Evolutionary conservation across 2,113 vertebrate genomes (phyloP).

Genomic region (Menidia beryllina): DNA sequence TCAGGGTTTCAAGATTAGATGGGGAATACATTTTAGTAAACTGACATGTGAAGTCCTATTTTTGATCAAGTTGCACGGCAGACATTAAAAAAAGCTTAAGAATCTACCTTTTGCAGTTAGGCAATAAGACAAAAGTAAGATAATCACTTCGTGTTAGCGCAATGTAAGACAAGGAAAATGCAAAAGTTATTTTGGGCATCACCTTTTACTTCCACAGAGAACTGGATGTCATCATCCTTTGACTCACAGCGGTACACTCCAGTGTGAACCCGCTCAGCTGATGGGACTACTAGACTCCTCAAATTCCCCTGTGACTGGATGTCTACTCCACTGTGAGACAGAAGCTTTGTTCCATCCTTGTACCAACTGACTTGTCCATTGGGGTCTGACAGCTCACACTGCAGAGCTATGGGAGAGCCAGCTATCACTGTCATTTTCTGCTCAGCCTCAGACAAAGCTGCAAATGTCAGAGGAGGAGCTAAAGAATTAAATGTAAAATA

Average conservation of each 20-base stretch:
- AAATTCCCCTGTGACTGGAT: conserved; percentile 75
- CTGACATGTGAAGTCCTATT: neutral
- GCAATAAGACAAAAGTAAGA: conserved; percentile 22
- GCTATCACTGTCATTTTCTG: conserved; percentile 69
- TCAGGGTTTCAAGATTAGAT: neutral
- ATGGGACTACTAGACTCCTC: conserved; percentile 73
- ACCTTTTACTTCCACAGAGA: conserved; percentile 82
- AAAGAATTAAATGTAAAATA: conserved; percentile 70
- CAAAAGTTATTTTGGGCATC: conserved; percentile 60
- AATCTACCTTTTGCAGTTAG: conserved; percentile 11
- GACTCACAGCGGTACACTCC: conserved; percentile 80
- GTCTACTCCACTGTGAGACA: conserved; percentile 64
- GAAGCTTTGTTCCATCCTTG: conserved; percentile 73
- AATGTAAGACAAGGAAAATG: conserved; percentile 61
- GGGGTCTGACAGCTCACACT: conserved; percentile 73
- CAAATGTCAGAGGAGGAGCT: conserved; percentile 76
- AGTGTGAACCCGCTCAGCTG: conserved; percentile 72
- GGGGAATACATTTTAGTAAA: neutral
- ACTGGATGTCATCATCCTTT: conserved; percentile 76
- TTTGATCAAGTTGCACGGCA: neutral
- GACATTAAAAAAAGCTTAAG: neutral
- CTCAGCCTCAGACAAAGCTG: conserved; percentile 70
- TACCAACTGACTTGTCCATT: conserved; percentile 72
- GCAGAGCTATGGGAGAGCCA: conserved; percentile 67
- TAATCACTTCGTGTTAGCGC: conserved; percentile 38